phyloP scores from a whole-genome alignment of 2,888 invertebrate species.

The Drosophila kanekoi region DNA sequence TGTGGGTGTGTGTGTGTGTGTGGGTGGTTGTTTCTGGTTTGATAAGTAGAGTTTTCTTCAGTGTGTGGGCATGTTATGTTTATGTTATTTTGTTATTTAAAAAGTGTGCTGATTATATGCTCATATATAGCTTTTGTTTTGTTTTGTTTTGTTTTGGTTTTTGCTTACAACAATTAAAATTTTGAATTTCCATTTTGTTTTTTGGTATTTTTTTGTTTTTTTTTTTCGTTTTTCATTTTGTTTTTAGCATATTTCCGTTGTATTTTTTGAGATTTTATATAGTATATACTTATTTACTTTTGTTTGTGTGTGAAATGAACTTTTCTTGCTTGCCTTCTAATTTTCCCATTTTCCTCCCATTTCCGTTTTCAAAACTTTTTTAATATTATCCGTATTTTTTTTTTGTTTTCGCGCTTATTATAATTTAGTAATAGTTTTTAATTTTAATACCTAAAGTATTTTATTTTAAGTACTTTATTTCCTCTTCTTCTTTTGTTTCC shows the following conservation, averaged over 20 bases:
- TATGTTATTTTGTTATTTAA: slow-evolving; percentile 44
- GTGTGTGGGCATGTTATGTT: slow-evolving; percentile 35
- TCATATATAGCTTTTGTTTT: slow-evolving; percentile 60
- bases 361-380: slow-evolving; percentile 48
- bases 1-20: slow-evolving; percentile 14
- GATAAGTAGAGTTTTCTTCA: slow-evolving; percentile 27
- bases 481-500: slow-evolving; percentile 37
- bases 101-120: slow-evolving; percentile 65
- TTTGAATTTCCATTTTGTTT: slow-evolving; percentile 74
- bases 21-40: slow-evolving; percentile 17
- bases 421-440: slow-evolving; percentile 63
- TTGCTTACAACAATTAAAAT: slow-evolving; percentile 82
- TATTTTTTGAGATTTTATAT: slow-evolving; percentile 47
- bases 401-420: slow-evolving; percentile 56
- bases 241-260: slow-evolving; percentile 56
- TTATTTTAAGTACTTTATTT: slow-evolving; percentile 60
- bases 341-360: slow-evolving; percentile 36
- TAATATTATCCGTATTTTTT: slow-evolving; percentile 41
- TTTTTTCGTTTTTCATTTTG: slow-evolving; percentile 11
- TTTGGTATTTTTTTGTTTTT: slow-evolving; percentile 23
- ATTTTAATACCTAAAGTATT: slow-evolving; percentile 77
- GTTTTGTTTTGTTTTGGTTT: slow-evolving; percentile 56
- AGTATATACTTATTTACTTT: slow-evolving; percentile 40
- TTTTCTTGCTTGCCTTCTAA: slow-evolving; percentile 33
- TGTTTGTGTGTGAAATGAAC: slow-evolving; percentile 42